phyloP scores from a whole-genome alignment of 2,113 vertebrate species.

The Pyxicephalus adspersus region DNA sequence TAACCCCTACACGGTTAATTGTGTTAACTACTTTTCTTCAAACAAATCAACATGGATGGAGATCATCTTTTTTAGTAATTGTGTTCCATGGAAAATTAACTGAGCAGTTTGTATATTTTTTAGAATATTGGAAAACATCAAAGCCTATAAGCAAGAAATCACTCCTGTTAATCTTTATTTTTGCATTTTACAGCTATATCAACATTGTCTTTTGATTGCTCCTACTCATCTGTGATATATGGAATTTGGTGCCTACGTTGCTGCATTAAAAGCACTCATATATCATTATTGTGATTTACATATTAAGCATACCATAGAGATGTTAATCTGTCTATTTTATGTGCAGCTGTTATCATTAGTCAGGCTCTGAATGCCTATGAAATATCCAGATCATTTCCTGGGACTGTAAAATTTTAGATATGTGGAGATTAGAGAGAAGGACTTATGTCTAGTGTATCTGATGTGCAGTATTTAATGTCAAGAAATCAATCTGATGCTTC shows the following conservation, averaged over 20 bases:
- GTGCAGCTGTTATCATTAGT: constrained; percentile 66
- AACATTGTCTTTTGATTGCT: constrained; percentile 66
- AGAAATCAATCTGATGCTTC: constrained; percentile 12
- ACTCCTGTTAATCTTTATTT: constrained; percentile 57
- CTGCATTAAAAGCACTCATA: constrained; percentile 72
- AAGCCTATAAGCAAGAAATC: not conserved
- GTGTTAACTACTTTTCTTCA: too few species aligned
- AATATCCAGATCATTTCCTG: constrained; percentile 60
- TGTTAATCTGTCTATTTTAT: constrained; percentile 67
- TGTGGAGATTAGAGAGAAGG: constrained; percentile 58
- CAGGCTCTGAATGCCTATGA: constrained; percentile 63
- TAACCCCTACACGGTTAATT: too few species aligned
- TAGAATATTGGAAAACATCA: too few species aligned
- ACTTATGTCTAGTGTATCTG: constrained; percentile 54
- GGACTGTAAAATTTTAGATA: constrained; percentile 61
- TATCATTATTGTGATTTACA: constrained; percentile 72
- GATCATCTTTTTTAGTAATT: too few species aligned
- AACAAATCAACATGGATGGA: too few species aligned
- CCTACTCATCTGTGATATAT: constrained; percentile 67
- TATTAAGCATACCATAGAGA: constrained; percentile 75
- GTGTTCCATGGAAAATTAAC: too few species aligned
- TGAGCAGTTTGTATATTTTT: too few species aligned
- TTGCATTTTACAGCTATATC: constrained; percentile 41
- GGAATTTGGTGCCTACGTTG: constrained; percentile 66
- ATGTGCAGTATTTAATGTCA: not conserved